A percentile compares a stretch with the other conserved stretches of the same genome.
phyloP scores from a whole-genome alignment of 2,113 vertebrate genomes.

The Delphinus delphis region DNA sequence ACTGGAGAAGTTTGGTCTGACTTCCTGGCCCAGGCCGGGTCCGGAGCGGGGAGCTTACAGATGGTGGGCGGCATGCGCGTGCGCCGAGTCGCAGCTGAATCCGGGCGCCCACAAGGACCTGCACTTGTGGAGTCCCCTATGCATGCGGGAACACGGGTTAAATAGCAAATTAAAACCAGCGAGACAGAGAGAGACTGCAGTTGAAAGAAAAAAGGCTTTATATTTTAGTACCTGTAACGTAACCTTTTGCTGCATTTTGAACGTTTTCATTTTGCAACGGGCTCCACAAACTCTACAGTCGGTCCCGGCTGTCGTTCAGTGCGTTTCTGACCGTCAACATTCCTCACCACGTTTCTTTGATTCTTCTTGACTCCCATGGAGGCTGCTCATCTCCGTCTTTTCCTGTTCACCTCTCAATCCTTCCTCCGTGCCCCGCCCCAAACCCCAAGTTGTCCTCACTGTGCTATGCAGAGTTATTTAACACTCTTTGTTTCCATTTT shows the following conservation, averaged over 20 bases:
- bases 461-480: neutral
- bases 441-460: neutral
- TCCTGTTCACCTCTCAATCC: neutral
- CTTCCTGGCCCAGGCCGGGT: neutral
- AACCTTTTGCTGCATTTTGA: neutral
- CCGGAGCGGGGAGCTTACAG: neutral
- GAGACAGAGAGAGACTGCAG: neutral
- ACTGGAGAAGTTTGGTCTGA: neutral
- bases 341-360: neutral
- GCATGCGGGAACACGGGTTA: neutral
- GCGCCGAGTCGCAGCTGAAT: neutral
- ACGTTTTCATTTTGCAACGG: neutral
- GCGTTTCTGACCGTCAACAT: neutral
- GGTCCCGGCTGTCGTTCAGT: fast-evolving
- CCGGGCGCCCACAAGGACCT: neutral
- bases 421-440: neutral
- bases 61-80: fast-evolving
- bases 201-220: neutral
- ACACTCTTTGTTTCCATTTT: neutral
- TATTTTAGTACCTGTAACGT: neutral
- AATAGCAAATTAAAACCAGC: slow-evolving; percentile 24
- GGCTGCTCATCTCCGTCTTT: neutral
- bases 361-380: neutral
- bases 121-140: neutral
- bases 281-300: neutral